phyloP scores from a whole-genome alignment of 92 coral and sea anemone species.

The Phenganax marumi region DNA sequence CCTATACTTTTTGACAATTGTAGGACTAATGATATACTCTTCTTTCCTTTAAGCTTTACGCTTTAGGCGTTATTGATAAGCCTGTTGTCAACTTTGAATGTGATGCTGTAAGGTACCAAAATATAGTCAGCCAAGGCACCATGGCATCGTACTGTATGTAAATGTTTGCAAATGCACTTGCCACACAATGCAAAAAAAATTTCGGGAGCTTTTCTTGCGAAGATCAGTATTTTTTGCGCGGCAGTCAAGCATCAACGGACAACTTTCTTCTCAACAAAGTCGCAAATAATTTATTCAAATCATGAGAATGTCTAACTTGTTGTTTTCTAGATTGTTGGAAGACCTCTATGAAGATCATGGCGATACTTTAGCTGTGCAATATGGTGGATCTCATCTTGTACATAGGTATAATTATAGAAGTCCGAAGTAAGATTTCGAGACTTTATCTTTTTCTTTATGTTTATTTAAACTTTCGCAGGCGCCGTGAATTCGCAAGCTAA shows the following conservation, averaged over 20 bases:
- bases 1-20: constrained; percentile 4
- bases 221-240: no score
- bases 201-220: no score
- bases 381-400: constrained; percentile 98
- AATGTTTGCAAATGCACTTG: no score
- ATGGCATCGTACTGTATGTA: no score
- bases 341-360: constrained; percentile 98
- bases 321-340: constrained; percentile 71
- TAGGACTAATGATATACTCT: not conserved
- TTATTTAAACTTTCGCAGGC: no score
- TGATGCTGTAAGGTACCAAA: constrained; percentile 91
- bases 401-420: constrained; percentile 68
- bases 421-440: not conserved
- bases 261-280: no score
- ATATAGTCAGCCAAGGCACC: no score
- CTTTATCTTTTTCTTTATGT: not conserved
- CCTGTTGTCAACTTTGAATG: constrained; percentile 88
- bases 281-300: not conserved
- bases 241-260: no score
- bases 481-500: no score
- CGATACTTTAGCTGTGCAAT: constrained; percentile 87
- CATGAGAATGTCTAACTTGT: not conserved
- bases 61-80: constrained; percentile 88
- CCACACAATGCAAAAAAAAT: no score
- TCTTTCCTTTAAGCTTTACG: constrained; percentile 65